phyloP scores from a whole-genome alignment of 2,888 invertebrate genomes.

The Hecatera dysodea region DNA sequence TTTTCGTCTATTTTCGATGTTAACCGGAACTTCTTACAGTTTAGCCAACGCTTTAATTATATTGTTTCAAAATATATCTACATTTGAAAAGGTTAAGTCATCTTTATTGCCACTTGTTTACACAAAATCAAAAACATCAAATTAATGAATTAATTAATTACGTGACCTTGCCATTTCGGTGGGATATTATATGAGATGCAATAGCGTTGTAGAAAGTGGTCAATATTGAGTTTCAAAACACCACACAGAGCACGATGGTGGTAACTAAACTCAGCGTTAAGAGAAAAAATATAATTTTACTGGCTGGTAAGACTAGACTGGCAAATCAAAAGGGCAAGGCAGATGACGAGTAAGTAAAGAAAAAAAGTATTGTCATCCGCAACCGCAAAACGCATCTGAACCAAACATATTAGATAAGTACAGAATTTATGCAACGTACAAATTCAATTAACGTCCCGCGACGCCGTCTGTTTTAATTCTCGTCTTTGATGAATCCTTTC shows the following conservation, averaged over 20 bases:
- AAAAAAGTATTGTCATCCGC: slow-evolving; percentile 14
- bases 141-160: slow-evolving; percentile 31
- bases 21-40: neutral
- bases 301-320: neutral
- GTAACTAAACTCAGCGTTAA: neutral
- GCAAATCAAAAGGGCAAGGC: neutral
- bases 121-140: neutral
- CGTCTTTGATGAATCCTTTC: slow-evolving; percentile 84
- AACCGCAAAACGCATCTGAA: slow-evolving; percentile 62
- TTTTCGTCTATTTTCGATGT: neutral
- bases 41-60: rapidly evolving
- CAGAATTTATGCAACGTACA: slow-evolving; percentile 80
- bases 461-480: slow-evolving; percentile 71
- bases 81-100: slow-evolving; percentile 18
- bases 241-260: neutral
- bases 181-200: slow-evolving; percentile 23
- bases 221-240: slow-evolving; percentile 26
- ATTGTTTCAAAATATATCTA: neutral
- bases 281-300: too few relatives aligned
- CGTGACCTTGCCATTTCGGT: slow-evolving; percentile 44
- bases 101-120: neutral
- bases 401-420: slow-evolving; percentile 59
- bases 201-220: slow-evolving; percentile 22
- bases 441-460: slow-evolving; percentile 79
- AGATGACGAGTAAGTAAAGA: slow-evolving; percentile 11